Percentiles rank a stretch among this genome's conserved stretches.
These are phyloP conservation scores for Bradypodion pumilum DNA, from an alignment of 2,797 vertebrate genomes.

Conservation along the genomic window DNA sequence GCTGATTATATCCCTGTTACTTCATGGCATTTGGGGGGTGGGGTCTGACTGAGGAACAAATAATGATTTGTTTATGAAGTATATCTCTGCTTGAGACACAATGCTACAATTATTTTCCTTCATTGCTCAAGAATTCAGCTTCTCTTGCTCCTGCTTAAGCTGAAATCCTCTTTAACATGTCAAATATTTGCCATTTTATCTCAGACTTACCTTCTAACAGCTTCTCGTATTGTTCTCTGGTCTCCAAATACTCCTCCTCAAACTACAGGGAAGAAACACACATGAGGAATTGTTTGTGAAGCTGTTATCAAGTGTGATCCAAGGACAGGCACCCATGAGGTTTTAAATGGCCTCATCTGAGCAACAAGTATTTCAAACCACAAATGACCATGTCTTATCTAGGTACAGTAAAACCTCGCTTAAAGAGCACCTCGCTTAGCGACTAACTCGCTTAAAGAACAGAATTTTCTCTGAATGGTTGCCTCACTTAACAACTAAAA, in stretches of 20 bases:
- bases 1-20: background rate
- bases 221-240: constrained; percentile 77
- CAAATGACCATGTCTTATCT: background rate
- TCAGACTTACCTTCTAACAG: constrained; percentile 75
- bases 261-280: constrained; percentile 72
- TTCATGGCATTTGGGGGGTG: background rate
- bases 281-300: background rate
- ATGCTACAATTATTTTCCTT: background rate
- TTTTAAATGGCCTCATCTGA: background rate
- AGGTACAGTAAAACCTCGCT: too few species aligned
- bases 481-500: too few species aligned
- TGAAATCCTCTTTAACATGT: background rate
- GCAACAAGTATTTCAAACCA: background rate
- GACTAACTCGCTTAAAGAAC: too few species aligned
- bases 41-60: too few species aligned
- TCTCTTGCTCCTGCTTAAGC: background rate
- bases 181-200: background rate
- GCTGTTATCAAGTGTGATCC: background rate
- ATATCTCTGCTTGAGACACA: background rate
- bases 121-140: background rate
- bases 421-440: too few species aligned
- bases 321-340: background rate
- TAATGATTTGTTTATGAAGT: background rate
- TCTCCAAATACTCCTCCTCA: constrained; percentile 81
- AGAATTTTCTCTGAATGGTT: too few species aligned